These are phyloP conservation scores for Sweltsa coloradensis DNA, from an alignment of 1,140 invertebrate genomes.

Conservation along the genomic window DNA sequence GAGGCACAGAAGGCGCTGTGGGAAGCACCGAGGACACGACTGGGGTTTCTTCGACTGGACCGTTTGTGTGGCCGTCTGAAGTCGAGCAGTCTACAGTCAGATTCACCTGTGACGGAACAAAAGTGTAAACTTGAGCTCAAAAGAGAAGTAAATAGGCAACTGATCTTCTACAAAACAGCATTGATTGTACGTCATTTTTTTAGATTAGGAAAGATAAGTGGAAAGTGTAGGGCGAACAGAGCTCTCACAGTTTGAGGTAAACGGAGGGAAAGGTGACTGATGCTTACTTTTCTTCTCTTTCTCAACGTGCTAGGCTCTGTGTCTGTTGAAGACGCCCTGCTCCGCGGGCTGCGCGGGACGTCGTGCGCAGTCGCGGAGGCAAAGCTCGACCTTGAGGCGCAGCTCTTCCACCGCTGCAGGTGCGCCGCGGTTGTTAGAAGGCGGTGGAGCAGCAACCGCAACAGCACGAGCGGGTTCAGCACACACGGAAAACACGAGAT, in stretches of 20 bases:
- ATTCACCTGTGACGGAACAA: slow-evolving; percentile 22
- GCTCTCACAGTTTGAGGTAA: too few relatives aligned
- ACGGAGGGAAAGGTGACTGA: too few relatives aligned
- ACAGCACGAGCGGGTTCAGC: slow-evolving; percentile 43
- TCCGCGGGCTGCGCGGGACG: slow-evolving; percentile 22
- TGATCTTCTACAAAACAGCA: too few relatives aligned
- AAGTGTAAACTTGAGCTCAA: neutral
- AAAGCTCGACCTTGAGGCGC: slow-evolving; percentile 30
- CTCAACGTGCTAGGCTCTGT: slow-evolving; percentile 28
- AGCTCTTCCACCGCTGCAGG: slow-evolving; percentile 32
- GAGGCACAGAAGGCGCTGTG: too few relatives aligned
- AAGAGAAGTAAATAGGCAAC: too few relatives aligned
- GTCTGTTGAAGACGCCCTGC: slow-evolving; percentile 30
- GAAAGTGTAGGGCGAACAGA: too few relatives aligned
- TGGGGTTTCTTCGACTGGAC: too few relatives aligned
- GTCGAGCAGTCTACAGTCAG: slow-evolving; percentile 28
- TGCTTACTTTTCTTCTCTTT: slow-evolving; percentile 28
- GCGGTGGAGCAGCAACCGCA: slow-evolving; percentile 44
- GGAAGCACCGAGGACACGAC: too few relatives aligned
- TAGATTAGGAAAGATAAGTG: too few relatives aligned
- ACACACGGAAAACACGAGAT: slow-evolving; percentile 37
- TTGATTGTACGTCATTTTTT: too few relatives aligned
- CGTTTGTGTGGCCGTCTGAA: too few relatives aligned
- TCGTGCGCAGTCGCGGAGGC: slow-evolving; percentile 27
- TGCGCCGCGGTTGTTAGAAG: slow-evolving; percentile 36